Evolutionary conservation across 1,140 invertebrate genomes (phyloP), one percentile per base, ranked within the genome.

Genomic region (Octopus bimaculoides): DNA sequence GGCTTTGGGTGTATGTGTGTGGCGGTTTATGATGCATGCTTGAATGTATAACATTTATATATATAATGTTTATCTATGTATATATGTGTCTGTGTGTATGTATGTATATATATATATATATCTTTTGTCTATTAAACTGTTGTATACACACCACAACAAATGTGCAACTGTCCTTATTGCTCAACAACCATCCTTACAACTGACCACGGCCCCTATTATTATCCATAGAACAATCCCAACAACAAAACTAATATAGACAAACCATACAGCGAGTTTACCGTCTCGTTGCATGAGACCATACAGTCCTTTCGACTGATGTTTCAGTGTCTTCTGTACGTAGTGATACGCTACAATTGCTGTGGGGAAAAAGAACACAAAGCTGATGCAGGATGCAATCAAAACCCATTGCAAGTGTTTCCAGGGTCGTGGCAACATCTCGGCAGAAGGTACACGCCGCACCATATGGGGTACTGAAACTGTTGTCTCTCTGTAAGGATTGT

Each of bases 401-500:
- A 88, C 82, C 75, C 87, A 86, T 54, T 84, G 84, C 75, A 86
- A 86, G n/a, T 84, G 86, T 75, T 84, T 84, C 82, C 82, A 88
- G 5, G 86, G 86, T 71, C 82, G 73, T 5, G 87, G 87, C 14
- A 87, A 82, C 9, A 88, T 79, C 61, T 88, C 87, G 54, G 83
- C 83, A 14, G 85, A 80, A 5, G 87, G 84, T 26, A 88, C 82
- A 75, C 86, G 84, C 1, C 84, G 84, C 0, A 85, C 81, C 6
- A 87, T 79, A 77, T 84, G 84, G 75, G 84, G 84, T 3, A 85
- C 80, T 4, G 83, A 86, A 52, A 87, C 83, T 52, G 87, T 88
- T 4, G 87, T 88, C 76, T 88, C 87, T 56, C 83, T 81, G 80
- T 88, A 88, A 12, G 87, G 87, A 79, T 87, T 88, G 75, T 88